A percentile compares a stretch with the other conserved stretches of the same genome.
Evolutionary conservation across 2,113 vertebrate species (phyloP).

Genomic region (Gasterosteus aculeatus): DNA sequence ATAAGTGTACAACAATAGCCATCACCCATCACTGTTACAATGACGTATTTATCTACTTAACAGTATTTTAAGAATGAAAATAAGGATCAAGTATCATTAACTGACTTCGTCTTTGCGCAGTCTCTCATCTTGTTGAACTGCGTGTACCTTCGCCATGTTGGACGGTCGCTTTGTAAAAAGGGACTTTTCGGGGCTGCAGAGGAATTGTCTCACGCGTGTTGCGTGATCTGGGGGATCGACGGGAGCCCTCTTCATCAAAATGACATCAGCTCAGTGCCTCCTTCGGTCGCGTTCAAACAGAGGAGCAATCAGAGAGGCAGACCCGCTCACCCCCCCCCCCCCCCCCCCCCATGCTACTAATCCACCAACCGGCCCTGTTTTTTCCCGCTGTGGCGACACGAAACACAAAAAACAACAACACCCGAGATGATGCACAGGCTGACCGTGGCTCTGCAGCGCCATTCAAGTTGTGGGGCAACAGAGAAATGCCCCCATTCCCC

Average conservation of each 20-base stretch:
- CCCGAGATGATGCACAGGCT: neutral
- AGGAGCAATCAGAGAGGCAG: neutral
- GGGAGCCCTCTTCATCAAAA: neutral
- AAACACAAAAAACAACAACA: constrained; percentile 1
- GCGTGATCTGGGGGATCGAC: neutral
- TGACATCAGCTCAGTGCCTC: neutral
- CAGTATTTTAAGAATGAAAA: neutral
- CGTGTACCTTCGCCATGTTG: too few relatives aligned
- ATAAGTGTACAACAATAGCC: too few relatives aligned
- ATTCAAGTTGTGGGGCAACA: neutral
- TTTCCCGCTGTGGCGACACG: neutral
- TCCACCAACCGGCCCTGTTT: neutral
- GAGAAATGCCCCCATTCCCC: neutral
- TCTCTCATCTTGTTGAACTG: too few relatives aligned
- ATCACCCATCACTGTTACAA: too few relatives aligned
- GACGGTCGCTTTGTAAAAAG: too few relatives aligned
- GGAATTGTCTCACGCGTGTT: neutral
- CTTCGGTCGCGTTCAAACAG: neutral
- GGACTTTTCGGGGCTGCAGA: neutral
- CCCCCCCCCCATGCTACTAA: neutral
- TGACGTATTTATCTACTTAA: neutral
- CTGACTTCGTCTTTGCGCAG: too few relatives aligned
- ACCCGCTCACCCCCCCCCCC: too few relatives aligned
- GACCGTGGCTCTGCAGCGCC: neutral
- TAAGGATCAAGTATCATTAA: neutral